phyloP scores from a whole-genome alignment of 2,113 vertebrate species.

The Galbula dea region DNA sequence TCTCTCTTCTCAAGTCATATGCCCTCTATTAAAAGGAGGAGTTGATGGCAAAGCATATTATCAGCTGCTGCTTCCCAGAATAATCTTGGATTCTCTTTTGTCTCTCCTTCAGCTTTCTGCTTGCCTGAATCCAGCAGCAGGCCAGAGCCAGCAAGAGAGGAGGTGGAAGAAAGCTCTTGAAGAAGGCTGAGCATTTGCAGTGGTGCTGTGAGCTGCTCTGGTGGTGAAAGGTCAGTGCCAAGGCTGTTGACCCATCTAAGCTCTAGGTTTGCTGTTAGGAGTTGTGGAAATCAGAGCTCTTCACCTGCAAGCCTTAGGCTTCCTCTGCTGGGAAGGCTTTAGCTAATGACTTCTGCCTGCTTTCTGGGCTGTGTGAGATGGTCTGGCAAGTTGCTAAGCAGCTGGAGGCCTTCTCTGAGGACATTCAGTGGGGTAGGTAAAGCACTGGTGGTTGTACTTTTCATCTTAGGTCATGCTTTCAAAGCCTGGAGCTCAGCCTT shows the following conservation, averaged over 20 bases:
- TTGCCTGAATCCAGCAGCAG: background rate
- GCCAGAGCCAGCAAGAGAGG: background rate
- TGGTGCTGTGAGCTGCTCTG: background rate
- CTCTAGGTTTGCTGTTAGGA: rapidly evolving
- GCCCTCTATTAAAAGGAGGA: background rate
- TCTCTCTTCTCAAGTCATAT: background rate
- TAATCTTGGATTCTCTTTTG: background rate
- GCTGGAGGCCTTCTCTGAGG: background rate
- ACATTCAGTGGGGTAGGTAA: background rate
- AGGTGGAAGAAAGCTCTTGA: background rate
- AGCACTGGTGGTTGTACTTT: background rate
- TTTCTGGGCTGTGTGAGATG: background rate
- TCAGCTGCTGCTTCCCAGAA: background rate
- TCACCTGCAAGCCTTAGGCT: background rate
- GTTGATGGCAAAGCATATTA: background rate
- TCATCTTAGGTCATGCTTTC: background rate
- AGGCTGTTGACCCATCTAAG: background rate
- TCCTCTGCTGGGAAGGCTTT: background rate
- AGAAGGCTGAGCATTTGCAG: background rate
- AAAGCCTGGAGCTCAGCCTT: background rate
- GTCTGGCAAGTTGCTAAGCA: background rate
- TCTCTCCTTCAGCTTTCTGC: background rate
- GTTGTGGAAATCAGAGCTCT: background rate
- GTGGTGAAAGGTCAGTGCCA: conserved; percentile 2
- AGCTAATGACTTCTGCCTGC: background rate